Conservation (phyloP, 2,113 vertebrate genomes). For the Vulpes ferrilata region DNA sequence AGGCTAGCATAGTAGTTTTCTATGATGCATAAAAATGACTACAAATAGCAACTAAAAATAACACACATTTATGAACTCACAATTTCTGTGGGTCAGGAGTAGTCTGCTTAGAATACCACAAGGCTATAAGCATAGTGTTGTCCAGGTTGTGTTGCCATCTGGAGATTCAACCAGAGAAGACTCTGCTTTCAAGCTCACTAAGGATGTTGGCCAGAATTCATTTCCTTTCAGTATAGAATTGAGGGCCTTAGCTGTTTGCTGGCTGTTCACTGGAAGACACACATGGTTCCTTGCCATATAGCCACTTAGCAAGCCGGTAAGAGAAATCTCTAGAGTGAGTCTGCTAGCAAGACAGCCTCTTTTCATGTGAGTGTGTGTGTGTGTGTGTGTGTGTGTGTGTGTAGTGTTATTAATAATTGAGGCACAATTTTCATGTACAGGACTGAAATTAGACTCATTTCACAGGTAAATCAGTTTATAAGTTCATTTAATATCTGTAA, state of each 20-base stretch:
- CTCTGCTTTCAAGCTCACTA: neutral
- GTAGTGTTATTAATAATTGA: neutral
- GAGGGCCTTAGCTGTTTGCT: neutral
- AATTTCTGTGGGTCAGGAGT: neutral
- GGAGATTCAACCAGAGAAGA: neutral
- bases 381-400: neutral
- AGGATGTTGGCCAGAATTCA: neutral
- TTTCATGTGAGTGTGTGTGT: too few species aligned
- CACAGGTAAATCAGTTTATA: neutral
- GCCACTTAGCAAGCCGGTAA: neutral
- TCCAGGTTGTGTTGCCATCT: neutral
- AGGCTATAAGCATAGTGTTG: neutral
- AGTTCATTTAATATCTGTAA: neutral
- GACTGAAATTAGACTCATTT: neutral
- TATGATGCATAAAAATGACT: neutral
- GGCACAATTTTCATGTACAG: neutral
- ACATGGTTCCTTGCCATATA: neutral
- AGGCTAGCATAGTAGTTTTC: neutral
- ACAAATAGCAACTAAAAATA: neutral
- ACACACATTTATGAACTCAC: neutral
- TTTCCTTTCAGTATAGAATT: neutral
- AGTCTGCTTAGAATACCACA: neutral
- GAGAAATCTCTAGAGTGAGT: neutral
- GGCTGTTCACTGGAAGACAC: neutral
- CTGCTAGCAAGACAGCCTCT: neutral